Evolutionary conservation across 1,140 invertebrate species (phyloP).

Genomic region (Drosophila sp.): DNA sequence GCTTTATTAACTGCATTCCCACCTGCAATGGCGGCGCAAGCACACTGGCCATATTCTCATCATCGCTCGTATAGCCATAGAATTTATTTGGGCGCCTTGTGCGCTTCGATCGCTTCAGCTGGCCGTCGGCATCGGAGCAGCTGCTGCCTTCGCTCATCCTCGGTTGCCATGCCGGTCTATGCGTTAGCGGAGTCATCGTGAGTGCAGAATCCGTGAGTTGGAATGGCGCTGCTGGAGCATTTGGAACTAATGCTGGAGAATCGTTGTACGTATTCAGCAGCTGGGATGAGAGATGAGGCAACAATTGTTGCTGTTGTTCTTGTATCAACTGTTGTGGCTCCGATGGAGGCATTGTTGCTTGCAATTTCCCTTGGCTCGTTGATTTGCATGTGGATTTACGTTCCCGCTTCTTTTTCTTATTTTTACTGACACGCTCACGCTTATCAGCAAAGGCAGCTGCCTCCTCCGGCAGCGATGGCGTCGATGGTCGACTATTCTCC

Average conservation of each 20-base stretch:
- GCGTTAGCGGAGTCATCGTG: slow-evolving; percentile 54
- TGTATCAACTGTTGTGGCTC: neutral
- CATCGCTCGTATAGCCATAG: slow-evolving; percentile 93
- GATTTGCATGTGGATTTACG: slow-evolving; percentile 84
- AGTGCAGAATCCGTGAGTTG: neutral
- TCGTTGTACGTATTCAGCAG: neutral
- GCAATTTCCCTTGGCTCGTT: slow-evolving; percentile 37
- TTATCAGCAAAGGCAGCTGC: slow-evolving; percentile 79
- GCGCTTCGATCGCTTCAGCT: slow-evolving; percentile 89
- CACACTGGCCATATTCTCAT: slow-evolving; percentile 86
- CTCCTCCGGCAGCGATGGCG: slow-evolving; percentile 85
- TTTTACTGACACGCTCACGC: slow-evolving; percentile 85
- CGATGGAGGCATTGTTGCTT: neutral
- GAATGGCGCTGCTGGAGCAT: slow-evolving; percentile 9
- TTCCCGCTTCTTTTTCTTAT: slow-evolving; percentile 88
- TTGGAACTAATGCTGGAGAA: neutral
- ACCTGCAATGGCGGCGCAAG: slow-evolving; percentile 69
- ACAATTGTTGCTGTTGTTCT: neutral
- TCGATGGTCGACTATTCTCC: slow-evolving; percentile 87
- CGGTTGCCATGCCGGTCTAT: slow-evolving; percentile 45
- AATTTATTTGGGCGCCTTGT: slow-evolving; percentile 92
- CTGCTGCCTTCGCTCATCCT: slow-evolving; percentile 81
- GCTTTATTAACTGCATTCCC: slow-evolving; percentile 86
- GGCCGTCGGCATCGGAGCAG: slow-evolving; percentile 86
- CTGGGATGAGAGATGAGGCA: neutral